phyloP scores from a whole-genome alignment of 1,140 invertebrate genomes.

The Eciton burchellii region DNA sequence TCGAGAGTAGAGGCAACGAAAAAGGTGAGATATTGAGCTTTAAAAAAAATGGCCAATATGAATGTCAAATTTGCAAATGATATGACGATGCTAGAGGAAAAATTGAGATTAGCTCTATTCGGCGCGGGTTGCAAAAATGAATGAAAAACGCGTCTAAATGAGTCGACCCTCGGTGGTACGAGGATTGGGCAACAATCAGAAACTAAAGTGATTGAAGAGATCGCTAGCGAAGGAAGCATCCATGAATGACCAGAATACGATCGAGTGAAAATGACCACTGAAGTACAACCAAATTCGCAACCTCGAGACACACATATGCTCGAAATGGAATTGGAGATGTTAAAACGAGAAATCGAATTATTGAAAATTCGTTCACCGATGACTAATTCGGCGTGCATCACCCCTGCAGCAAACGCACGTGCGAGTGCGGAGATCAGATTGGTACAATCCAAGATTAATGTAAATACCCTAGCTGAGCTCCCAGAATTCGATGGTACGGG shows the following conservation, averaged over 20 bases:
- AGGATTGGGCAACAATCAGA: too few species aligned
- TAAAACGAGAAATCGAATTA: too few species aligned
- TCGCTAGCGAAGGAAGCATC: background rate
- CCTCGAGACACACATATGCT: background rate
- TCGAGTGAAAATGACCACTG: too few species aligned
- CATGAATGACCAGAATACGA: too few species aligned
- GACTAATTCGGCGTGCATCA: background rate
- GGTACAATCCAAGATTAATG: background rate
- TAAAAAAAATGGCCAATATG: background rate
- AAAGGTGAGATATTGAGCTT: background rate
- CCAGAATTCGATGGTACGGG: background rate
- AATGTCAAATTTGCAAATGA: too few species aligned
- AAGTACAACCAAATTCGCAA: background rate
- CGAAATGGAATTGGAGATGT: too few species aligned
- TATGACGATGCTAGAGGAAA: background rate
- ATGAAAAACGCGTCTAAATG: too few species aligned
- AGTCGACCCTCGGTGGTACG: too few species aligned
- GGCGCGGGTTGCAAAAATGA: background rate
- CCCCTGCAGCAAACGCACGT: background rate
- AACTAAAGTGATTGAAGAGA: too few species aligned
- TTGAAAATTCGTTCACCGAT: too few species aligned
- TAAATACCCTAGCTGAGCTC: background rate
- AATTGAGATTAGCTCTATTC: background rate
- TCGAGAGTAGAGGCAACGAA: too few species aligned
- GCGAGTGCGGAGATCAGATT: background rate